Percentiles rank a stretch among this genome's conserved stretches.
Evolutionary conservation across 2,113 vertebrate species (phyloP).

Genomic region (Dinomys branickii): DNA sequence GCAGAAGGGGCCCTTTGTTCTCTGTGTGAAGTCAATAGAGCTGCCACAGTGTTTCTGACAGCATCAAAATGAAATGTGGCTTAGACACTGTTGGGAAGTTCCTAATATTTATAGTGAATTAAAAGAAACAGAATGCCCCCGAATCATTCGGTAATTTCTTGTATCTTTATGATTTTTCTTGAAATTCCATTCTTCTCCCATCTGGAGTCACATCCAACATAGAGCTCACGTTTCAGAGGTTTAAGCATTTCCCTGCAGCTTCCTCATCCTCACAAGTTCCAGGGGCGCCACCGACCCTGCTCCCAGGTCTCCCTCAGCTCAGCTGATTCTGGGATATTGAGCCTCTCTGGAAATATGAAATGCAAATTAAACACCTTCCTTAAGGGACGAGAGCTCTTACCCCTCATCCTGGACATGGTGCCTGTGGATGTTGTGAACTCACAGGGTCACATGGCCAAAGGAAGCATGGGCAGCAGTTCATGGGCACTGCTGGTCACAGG

Average conservation of each 20-base stretch:
- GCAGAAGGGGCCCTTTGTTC: background rate
- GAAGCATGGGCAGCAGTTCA: background rate
- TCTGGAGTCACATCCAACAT: background rate
- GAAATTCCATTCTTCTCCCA: background rate
- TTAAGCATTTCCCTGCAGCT: background rate
- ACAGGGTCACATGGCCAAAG: background rate
- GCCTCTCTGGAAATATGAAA: background rate
- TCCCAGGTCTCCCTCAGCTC: background rate
- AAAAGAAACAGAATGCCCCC: background rate
- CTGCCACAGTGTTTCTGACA: background rate
- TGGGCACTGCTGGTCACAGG: background rate
- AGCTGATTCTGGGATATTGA: fast-evolving
- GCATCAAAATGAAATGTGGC: background rate
- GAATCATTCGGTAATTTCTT: background rate
- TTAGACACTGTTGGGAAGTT: background rate
- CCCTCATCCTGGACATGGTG: background rate
- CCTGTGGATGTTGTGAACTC: background rate
- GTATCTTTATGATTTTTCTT: background rate
- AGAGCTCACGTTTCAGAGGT: background rate
- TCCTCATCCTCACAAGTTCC: background rate
- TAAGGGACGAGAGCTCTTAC: background rate
- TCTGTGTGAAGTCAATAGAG: fast-evolving
- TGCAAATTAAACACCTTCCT: background rate
- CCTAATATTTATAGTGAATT: background rate
- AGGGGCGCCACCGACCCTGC: background rate